phyloP scores from a whole-genome alignment of 1,140 invertebrate species.

The Drosophila malerkotliana region DNA sequence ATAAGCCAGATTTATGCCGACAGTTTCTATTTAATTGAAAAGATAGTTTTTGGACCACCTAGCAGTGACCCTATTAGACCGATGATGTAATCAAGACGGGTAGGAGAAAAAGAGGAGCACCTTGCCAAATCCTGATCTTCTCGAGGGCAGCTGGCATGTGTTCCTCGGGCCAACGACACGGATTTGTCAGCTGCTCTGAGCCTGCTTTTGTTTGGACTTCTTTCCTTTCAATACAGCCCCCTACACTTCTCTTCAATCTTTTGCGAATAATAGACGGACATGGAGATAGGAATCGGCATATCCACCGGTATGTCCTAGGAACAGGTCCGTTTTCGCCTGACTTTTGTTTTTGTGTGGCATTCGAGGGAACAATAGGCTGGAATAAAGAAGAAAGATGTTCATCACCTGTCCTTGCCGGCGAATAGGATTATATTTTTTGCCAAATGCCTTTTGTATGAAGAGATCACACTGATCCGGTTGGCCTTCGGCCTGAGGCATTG shows the following conservation, averaged over 20 bases:
- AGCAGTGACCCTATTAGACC: conserved; percentile 6
- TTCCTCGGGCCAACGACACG: conserved; percentile 26
- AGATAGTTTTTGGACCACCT: conserved; percentile 54
- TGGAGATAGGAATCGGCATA: conserved; percentile 59
- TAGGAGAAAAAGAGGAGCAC: conserved; percentile 37
- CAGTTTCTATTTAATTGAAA: conserved; percentile 35
- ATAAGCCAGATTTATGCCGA: conserved; percentile 73
- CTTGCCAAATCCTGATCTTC: conserved; percentile 65
- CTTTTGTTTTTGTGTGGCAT: conserved; percentile 55
- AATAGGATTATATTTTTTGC: conserved; percentile 15
- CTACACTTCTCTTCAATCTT: conserved; percentile 7
- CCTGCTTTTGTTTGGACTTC: conserved; percentile 59
- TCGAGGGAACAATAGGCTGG: conserved; percentile 29
- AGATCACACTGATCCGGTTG: conserved; percentile 44
- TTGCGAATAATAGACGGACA: conserved; percentile 71
- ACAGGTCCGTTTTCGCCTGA: conserved; percentile 67
- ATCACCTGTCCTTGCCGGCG: conserved; percentile 65
- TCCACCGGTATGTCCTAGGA: conserved; percentile 27
- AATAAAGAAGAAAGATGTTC: conserved; percentile 53
- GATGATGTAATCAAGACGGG: conserved; percentile 64
- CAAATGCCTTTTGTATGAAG: conserved; percentile 50
- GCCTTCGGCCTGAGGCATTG: conserved; percentile 22
- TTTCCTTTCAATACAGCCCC: conserved; percentile 15
- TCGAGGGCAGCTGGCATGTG: conserved; percentile 60
- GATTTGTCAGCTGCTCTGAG: conserved; percentile 67